Base-by-base conservation (phyloP, 92 coral and sea anemone genomes). In the Heteractis magnifica region DNA sequence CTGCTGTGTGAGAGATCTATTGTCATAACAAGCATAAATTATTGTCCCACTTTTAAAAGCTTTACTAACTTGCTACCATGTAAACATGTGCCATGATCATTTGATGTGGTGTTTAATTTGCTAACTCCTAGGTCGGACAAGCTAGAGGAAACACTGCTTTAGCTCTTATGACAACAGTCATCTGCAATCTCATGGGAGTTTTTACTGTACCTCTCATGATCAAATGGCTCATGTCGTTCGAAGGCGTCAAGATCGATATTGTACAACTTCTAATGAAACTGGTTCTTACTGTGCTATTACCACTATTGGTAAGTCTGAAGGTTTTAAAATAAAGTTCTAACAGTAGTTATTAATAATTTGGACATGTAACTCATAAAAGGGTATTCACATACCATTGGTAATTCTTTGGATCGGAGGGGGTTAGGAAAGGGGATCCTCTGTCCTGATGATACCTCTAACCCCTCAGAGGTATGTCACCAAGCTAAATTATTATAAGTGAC, bases 101-200 rank as follows among this genome's bases (percentile, higher is more conserved):
- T 4, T 51, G 6, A n/a, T n/a, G n/a, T n/a, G n/a, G n/a, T n/a
- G n/a, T n/a, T n/a, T n/a, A 23, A 81, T 49, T 64, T 16, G 3
- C 3, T 48, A 20, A 10, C 75, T 84, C 20, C 14, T 82, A 95
- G 98, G 90, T 89, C 9, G 94, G 88, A 9, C 93, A 94, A 74
- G 96, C 98, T 15, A 98, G 98, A 51, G 99, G 99, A 16, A 94
- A 90, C 72, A 86, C 91, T 19, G 89, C 98, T 13, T 75, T 96
- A 19, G 95, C 99, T 15, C 86, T 96, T 7, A 85, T 96, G 93
- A 85, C 95, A 15, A 96, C 99, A 11, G 98, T 96, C 16, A 81
- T 95, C 51, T 92, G 98, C 68, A 94, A 96, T 58, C 85, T 94
- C 49, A 77, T 88, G 52, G 94, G 93, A 8, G 98, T 96, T 49